Percentiles rank a stretch among this genome's conserved stretches.
These are phyloP conservation scores for Acromyrmex charruanus DNA, from an alignment of 1,140 invertebrate genomes.

Conservation along the genomic window DNA sequence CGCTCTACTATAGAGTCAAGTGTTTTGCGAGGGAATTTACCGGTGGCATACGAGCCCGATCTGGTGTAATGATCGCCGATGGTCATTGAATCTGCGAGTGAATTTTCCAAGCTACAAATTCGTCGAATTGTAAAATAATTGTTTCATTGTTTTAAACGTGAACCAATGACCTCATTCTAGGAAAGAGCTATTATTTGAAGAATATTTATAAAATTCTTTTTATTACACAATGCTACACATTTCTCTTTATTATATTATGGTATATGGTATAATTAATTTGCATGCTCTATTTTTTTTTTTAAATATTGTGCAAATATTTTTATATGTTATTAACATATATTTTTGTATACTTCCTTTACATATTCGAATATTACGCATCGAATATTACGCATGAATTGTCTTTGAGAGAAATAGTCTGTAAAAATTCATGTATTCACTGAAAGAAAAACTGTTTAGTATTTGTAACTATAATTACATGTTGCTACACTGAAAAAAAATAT, in stretches of 20 bases:
- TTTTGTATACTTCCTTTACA: neutral
- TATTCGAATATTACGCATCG: too few relatives aligned
- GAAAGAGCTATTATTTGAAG: neutral
- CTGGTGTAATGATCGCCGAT: constrained; percentile 56
- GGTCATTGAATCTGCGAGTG: constrained; percentile 47
- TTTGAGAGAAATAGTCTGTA: neutral
- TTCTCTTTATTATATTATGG: neutral
- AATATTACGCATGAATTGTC: neutral
- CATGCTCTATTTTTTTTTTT: neutral
- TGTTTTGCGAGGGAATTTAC: constrained; percentile 59
- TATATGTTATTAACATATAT: neutral
- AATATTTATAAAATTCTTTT: neutral
- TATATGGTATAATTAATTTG: neutral
- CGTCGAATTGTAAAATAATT: constrained; percentile 54
- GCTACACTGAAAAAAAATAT: too few relatives aligned
- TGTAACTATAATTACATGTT: too few relatives aligned
- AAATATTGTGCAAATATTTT: neutral
- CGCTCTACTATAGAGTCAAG: constrained; percentile 53
- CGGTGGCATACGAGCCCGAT: constrained; percentile 39
- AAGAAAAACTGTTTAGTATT: too few relatives aligned
- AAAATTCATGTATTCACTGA: neutral
- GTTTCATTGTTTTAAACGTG: constrained; percentile 36
- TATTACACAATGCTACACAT: neutral
- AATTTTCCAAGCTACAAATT: constrained; percentile 45
- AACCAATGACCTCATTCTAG: constrained; percentile 9